phyloP scores from a whole-genome alignment of 2,113 vertebrate genomes.

The Verasper variegatus region DNA sequence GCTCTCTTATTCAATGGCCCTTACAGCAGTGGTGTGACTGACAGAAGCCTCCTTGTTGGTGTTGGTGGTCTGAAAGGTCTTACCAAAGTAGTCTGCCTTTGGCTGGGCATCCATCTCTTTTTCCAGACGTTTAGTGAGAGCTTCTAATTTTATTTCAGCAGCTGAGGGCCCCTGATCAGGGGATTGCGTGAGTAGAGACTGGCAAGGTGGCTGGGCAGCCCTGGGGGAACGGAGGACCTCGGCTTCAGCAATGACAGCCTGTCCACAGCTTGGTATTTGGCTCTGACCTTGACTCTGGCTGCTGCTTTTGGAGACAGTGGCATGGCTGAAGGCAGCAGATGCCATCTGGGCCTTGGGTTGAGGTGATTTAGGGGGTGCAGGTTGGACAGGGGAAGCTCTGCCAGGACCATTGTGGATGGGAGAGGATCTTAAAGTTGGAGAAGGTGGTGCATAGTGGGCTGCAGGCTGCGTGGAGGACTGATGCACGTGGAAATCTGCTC shows the following conservation, averaged over 20 bases:
- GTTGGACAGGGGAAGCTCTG: conserved; percentile 19
- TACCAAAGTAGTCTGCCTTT: conserved; percentile 95
- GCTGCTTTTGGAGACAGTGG: conserved; percentile 42
- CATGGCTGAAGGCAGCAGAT: conserved; percentile 16
- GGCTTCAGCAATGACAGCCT: conserved; percentile 14
- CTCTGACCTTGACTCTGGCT: conserved; percentile 51
- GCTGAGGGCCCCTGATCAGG: conserved; percentile 84
- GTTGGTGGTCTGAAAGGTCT: conserved; percentile 66
- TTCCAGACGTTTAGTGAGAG: conserved; percentile 91
- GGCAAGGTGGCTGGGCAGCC: conserved; percentile 83
- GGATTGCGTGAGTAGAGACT: conserved; percentile 75
- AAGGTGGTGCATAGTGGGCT: conserved; percentile 32
- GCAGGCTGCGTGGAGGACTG: conserved; percentile 49
- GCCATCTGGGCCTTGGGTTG: conserved; percentile 44
- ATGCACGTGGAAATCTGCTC: conserved; percentile 59
- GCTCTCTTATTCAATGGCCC: conserved; percentile 11
- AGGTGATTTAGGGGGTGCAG: conserved; percentile 35
- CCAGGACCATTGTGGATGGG: conserved; percentile 65
- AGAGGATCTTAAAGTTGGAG: conserved; percentile 40
- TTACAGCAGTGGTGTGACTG: conserved; percentile 4
- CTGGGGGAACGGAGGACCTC: conserved; percentile 71
- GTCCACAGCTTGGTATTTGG: conserved; percentile 38
- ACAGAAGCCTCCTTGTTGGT: conserved; percentile 30
- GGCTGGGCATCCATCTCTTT: conserved; percentile 93
- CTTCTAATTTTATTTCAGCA: conserved; percentile 92